phyloP scores from a whole-genome alignment of 2,888 invertebrate genomes.

The Lydus trimaculatus region DNA sequence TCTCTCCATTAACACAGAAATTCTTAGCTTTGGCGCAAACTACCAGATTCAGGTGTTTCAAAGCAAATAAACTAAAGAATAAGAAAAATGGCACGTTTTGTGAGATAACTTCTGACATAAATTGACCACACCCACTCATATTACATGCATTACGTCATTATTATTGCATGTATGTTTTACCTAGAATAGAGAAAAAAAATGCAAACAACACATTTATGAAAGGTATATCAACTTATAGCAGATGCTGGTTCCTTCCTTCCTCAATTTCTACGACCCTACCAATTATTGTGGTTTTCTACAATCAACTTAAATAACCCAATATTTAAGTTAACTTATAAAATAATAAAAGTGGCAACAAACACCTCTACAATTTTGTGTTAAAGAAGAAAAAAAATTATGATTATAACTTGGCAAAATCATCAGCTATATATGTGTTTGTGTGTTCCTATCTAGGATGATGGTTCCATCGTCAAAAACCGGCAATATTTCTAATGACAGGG shows the following conservation, averaged over 20 bases:
- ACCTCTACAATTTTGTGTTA: background rate
- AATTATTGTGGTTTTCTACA: background rate
- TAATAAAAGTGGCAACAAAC: background rate
- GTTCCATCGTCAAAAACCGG: constrained; percentile 45
- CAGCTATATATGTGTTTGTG: background rate
- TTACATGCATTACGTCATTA: background rate
- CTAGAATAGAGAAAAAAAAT: background rate
- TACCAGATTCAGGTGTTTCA: background rate
- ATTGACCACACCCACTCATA: background rate
- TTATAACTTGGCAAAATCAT: background rate
- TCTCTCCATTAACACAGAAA: background rate
- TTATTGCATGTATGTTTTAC: background rate
- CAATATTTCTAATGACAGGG: constrained; percentile 58
- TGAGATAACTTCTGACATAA: background rate
- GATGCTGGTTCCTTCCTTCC: background rate
- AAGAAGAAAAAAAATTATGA: background rate
- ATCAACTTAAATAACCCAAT: background rate
- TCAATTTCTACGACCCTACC: background rate
- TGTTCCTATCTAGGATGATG: constrained; percentile 48
- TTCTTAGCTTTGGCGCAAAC: background rate
- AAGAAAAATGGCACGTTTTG: background rate
- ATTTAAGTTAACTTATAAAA: background rate
- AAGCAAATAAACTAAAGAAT: background rate
- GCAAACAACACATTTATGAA: background rate
- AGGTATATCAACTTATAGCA: background rate